phyloP scores from a whole-genome alignment of 2,797 vertebrate species.

The Rhodeus uyekii region DNA sequence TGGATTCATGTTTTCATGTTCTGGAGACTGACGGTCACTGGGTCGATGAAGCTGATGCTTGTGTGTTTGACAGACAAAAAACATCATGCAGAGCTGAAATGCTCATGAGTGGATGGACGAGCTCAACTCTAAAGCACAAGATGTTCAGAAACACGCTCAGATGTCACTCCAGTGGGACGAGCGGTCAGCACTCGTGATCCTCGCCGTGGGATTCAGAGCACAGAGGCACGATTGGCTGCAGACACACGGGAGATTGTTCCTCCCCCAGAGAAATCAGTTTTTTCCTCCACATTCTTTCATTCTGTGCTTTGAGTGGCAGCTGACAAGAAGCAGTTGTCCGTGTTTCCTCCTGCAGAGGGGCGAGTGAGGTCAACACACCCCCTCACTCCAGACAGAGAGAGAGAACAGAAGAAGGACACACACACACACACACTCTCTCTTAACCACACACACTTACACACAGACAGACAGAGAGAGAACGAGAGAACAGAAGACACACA shows the following conservation, averaged over 20 bases:
- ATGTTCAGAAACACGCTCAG: not conserved
- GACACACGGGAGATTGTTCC: conserved; percentile 57
- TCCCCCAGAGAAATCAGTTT: conserved; percentile 49
- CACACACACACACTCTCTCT: not conserved
- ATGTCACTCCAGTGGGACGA: not conserved
- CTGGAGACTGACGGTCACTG: not conserved
- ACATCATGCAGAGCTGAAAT: not conserved
- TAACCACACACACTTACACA: no score
- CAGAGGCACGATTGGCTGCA: conserved; percentile 42
- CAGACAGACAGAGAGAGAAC: no score
- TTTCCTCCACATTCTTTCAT: not conserved
- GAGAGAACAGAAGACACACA: no score
- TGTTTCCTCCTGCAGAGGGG: conserved; percentile 34
- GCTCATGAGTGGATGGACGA: not conserved
- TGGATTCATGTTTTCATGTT: not conserved
- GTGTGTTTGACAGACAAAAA: not conserved
- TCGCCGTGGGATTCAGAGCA: not conserved
- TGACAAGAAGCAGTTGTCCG: conserved; percentile 53
- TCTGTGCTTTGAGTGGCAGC: conserved; percentile 60
- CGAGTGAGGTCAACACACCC: conserved; percentile 40
- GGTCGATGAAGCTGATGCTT: not conserved
- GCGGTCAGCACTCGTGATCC: not conserved
- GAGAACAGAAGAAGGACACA: no score
- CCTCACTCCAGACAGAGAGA: no score
- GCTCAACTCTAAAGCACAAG: not conserved